Percentiles rank a stretch among this genome's conserved stretches.
These are phyloP conservation scores for Urechis unicinctus DNA, from an alignment of 2,888 invertebrate genomes.

Conservation along the genomic window DNA sequence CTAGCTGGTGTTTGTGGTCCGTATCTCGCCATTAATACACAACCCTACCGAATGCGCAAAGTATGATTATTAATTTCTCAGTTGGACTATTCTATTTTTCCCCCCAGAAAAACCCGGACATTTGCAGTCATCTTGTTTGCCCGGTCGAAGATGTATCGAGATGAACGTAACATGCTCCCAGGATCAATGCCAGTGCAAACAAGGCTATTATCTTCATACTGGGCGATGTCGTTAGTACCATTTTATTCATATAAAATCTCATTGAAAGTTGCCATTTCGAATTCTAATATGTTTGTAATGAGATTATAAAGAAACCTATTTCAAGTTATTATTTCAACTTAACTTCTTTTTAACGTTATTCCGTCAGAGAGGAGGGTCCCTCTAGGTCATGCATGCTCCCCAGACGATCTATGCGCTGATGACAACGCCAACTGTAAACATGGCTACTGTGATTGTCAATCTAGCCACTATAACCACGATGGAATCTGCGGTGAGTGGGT, in stretches of 20 bases:
- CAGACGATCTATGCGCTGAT: slow-evolving; percentile 13
- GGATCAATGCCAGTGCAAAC: slow-evolving; percentile 3
- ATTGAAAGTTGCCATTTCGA: neutral
- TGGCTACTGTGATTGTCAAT: slow-evolving; percentile 10
- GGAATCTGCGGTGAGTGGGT: slow-evolving; percentile 14
- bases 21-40: too few relatives aligned
- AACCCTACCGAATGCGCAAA: too few relatives aligned
- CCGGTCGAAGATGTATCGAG: neutral
- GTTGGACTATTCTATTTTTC: too few relatives aligned
- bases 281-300: too few relatives aligned
- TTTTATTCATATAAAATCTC: too few relatives aligned
- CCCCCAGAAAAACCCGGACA: neutral
- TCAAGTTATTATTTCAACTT: too few relatives aligned
- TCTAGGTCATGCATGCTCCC: neutral
- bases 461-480: slow-evolving; percentile 5
- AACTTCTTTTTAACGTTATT: too few relatives aligned
- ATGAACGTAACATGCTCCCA: slow-evolving; percentile 1
- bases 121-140: neutral
- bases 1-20: slow-evolving; percentile 7
- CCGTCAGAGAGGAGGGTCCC: too few relatives aligned
- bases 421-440: slow-evolving; percentile 8
- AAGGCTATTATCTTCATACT: slow-evolving; percentile 2
- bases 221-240: too few relatives aligned
- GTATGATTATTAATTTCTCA: too few relatives aligned
- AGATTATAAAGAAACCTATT: too few relatives aligned